Evolutionary conservation across 2,113 vertebrate genomes (phyloP).

Genomic region (Maccullochella peelii): DNA sequence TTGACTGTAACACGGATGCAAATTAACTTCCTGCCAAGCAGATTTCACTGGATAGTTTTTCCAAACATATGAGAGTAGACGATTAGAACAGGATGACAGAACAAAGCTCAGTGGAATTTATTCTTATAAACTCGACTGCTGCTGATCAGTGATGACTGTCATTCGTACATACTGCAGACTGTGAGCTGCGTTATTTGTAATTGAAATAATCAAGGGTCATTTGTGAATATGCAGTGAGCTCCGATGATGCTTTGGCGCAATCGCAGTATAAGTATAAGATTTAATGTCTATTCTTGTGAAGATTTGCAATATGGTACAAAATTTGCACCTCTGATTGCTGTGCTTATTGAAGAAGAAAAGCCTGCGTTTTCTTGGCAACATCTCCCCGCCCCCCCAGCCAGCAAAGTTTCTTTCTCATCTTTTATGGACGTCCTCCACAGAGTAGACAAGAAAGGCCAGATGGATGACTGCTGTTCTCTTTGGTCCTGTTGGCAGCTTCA

Average conservation of each 20-base stretch:
- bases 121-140: neutral
- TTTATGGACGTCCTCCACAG: conserved; percentile 59
- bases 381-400: conserved; percentile 35
- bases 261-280: conserved; percentile 12
- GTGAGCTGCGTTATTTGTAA: conserved; percentile 6
- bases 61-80: conserved; percentile 19
- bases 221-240: neutral
- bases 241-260: neutral
- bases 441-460: conserved; percentile 72
- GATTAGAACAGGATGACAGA: conserved; percentile 38
- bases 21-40: conserved; percentile 43
- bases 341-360: conserved; percentile 44
- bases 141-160: conserved; percentile 31
- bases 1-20: conserved; percentile 38
- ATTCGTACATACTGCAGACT: conserved; percentile 1
- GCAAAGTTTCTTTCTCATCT: conserved; percentile 72
- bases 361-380: conserved; percentile 33
- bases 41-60: conserved; percentile 29
- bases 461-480: conserved; percentile 79
- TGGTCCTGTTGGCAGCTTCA: conserved; percentile 71
- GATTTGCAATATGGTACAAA: conserved; percentile 24
- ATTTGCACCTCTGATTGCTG: conserved; percentile 37
- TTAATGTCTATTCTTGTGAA: conserved; percentile 25
- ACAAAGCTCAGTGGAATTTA: conserved; percentile 22
- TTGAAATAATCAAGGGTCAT: conserved; percentile 16